Conservation (phyloP, 2,113 vertebrate genomes). For the Chloroceryle aenea region DNA sequence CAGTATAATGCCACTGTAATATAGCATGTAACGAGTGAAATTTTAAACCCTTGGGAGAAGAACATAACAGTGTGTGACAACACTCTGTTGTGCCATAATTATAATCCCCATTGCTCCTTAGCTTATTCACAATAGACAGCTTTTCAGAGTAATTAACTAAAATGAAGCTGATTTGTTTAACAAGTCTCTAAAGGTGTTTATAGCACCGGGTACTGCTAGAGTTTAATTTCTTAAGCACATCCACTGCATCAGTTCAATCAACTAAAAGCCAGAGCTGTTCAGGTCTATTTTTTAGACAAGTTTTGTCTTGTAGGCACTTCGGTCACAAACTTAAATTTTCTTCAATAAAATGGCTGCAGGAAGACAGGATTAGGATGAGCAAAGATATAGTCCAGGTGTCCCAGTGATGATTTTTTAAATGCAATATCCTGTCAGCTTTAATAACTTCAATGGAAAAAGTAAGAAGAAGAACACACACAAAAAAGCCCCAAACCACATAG, state of each 20-base stretch:
- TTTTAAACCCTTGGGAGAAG: not conserved
- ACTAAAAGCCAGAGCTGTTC: not conserved
- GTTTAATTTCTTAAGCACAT: not conserved
- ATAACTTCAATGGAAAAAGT: not conserved
- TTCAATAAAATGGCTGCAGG: not conserved
- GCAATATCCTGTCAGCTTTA: not conserved
- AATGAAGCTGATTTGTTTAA: constrained; percentile 8
- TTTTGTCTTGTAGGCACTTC: not conserved
- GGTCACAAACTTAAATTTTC: not conserved
- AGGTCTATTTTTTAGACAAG: not conserved
- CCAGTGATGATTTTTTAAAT: not conserved
- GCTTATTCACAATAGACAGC: not conserved
- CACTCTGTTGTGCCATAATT: constrained; percentile 3
- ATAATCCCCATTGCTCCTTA: not conserved
- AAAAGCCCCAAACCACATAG: not conserved
- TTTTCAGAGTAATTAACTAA: constrained; percentile 43
- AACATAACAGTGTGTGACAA: not conserved
- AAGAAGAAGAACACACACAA: not conserved
- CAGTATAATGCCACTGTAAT: not conserved
- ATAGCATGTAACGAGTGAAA: not conserved
- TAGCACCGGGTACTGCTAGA: not conserved
- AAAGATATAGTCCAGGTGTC: not conserved
- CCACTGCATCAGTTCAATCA: not conserved
- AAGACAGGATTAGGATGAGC: not conserved
- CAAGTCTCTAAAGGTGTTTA: constrained; percentile 38